These are phyloP conservation scores for Lissonota sp. DNA, from an alignment of 2,888 invertebrate species.

Conservation along the genomic window DNA sequence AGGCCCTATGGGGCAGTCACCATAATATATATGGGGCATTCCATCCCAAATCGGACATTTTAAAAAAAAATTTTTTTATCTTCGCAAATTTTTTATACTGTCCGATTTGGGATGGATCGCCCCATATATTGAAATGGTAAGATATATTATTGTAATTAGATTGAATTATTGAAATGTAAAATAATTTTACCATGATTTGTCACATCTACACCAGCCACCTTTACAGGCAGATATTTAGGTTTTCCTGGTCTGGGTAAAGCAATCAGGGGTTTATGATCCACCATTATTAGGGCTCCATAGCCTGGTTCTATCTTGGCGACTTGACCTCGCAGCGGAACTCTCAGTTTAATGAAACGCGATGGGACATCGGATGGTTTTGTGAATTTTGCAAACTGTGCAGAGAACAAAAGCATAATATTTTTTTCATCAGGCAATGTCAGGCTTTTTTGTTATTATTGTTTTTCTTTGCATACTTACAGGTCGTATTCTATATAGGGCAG, in stretches of 20 bases:
- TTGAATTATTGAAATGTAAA: not conserved
- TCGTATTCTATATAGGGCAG: slow-evolving; percentile 86
- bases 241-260: slow-evolving; percentile 85
- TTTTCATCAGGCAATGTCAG: not conserved
- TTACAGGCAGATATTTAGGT: slow-evolving; percentile 85
- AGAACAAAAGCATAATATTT: slow-evolving; percentile 3
- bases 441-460: not conserved
- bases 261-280: slow-evolving; percentile 86
- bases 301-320: slow-evolving; percentile 85
- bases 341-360: slow-evolving; percentile 85
- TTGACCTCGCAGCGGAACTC: slow-evolving; percentile 85
- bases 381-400: slow-evolving; percentile 86
- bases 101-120: no score
- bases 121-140: no score
- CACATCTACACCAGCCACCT: slow-evolving; percentile 85
- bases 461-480: slow-evolving; percentile 84
- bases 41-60: no score
- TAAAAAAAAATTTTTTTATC: no score
- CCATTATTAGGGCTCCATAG: slow-evolving; percentile 84
- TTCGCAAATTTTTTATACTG: no score
- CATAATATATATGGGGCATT: no score
- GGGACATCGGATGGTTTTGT: slow-evolving; percentile 86
- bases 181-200: slow-evolving; percentile 82
- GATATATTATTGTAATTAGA: no score
- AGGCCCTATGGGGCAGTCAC: no score